These are phyloP conservation scores for Hypocryptadius cinnamomeus DNA, from an alignment of 2,113 vertebrate species.

Conservation along the genomic window DNA sequence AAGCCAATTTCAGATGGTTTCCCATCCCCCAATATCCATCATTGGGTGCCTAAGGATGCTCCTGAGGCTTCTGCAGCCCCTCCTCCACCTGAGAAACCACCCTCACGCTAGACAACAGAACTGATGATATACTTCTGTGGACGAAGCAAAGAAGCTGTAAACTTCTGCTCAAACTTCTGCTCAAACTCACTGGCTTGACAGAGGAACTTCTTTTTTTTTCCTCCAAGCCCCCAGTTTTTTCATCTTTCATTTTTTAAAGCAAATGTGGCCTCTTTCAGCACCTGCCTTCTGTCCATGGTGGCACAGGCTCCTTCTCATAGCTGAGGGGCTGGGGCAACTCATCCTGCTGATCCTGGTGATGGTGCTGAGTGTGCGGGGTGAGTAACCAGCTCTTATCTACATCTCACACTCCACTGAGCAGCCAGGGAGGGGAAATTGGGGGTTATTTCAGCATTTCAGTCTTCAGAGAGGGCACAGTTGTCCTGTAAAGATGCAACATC, in stretches of 20 bases:
- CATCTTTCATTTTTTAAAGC: not conserved
- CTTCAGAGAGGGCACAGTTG: not conserved
- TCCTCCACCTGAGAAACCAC: not conserved
- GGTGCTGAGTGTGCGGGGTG: not conserved
- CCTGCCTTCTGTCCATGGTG: not conserved
- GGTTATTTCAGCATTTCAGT: not conserved
- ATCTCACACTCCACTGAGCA: not conserved
- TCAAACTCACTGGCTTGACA: not conserved
- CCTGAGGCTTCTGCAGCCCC: not conserved
- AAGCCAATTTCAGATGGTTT: not conserved
- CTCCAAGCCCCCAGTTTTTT: not conserved
- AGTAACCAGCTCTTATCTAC: not conserved
- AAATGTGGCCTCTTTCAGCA: not conserved
- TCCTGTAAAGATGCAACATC: not conserved
- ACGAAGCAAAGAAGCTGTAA: not conserved
- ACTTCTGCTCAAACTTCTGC: not conserved
- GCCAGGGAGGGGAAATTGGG: rapidly evolving
- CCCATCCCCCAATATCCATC: rapidly evolving
- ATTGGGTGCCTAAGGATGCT: not conserved
- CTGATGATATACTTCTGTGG: not conserved
- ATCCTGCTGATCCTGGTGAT: not conserved
- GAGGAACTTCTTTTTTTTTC: not conserved
- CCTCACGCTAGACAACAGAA: not conserved
- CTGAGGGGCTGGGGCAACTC: not conserved
- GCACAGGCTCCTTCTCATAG: not conserved